Conservation (phyloP, 2,113 vertebrate species). For the Pachypanchax playfairii region DNA sequence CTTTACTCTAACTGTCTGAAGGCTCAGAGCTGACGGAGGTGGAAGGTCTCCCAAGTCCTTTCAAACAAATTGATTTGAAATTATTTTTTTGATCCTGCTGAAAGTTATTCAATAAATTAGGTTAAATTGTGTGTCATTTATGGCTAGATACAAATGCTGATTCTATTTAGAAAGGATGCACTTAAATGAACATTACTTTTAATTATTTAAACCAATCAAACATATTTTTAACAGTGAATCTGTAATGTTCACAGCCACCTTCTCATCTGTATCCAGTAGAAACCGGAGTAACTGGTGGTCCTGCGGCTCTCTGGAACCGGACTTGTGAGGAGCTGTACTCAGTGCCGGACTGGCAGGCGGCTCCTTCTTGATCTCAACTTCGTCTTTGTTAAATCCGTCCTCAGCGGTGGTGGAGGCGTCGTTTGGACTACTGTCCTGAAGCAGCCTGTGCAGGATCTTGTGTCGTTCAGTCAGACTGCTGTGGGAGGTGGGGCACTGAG, state of each 20-base stretch:
- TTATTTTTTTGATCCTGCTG: neutral
- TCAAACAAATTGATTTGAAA: neutral
- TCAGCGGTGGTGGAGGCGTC: slow-evolving; percentile 74
- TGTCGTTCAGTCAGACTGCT: slow-evolving; percentile 92
- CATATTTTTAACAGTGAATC: no score
- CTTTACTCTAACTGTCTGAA: slow-evolving; percentile 91
- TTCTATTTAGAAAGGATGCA: no score
- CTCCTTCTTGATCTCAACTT: slow-evolving; percentile 85
- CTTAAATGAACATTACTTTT: no score
- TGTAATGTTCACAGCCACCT: slow-evolving; percentile 49
- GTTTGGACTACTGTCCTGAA: slow-evolving; percentile 91
- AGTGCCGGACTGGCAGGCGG: slow-evolving; percentile 58
- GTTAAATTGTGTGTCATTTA: no score
- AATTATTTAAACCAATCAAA: no score
- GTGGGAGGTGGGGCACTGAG: slow-evolving; percentile 88
- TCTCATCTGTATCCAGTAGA: slow-evolving; percentile 93
- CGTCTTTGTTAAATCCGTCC: slow-evolving; percentile 40
- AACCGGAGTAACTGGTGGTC: slow-evolving; percentile 95
- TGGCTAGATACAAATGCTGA: no score
- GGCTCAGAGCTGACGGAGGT: slow-evolving; percentile 81
- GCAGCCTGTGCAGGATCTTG: slow-evolving; percentile 92
- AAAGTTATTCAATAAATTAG: neutral
- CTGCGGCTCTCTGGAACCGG: slow-evolving; percentile 86
- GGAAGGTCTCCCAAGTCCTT: slow-evolving; percentile 86
- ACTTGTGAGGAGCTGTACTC: slow-evolving; percentile 48